Base-by-base conservation (phyloP, 2,113 vertebrate species). In the Uropsilus gracilis region DNA sequence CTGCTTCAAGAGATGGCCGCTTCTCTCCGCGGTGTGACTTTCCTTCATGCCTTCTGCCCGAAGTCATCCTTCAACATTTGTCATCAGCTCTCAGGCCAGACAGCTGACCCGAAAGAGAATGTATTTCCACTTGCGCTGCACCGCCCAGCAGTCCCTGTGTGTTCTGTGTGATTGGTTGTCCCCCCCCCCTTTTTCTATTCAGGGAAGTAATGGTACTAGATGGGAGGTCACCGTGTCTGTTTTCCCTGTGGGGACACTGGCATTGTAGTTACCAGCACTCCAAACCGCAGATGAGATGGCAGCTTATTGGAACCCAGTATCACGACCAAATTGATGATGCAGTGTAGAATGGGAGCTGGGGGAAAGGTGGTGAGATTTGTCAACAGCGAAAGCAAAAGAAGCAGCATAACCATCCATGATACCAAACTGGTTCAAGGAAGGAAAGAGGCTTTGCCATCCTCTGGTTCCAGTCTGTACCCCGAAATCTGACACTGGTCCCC, bases 51-150 rank as follows among this genome's bases (percentile, higher is more conserved):
- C 71, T 71, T 81, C 95, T 75, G 96, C 95, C 97, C 95, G 96
- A 98, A 96, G 95, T 91, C 87, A 34, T 48, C 96, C 92, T 44
- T 53, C 34, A 0, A 13, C 91, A 71, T 95, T 64, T 73, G 94
- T 96, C 57, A 94, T 96, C 93, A 48, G 72, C 72, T 26, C 53
- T 88, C 92, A 57, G 92, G 80, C 82, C 77, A 80, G 24, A 89
- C 30, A 30, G 44, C 85, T 95, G 93, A 91, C 73, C 91, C 13
- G 20, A 80, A 82, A 95, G 83, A 94, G 88, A 91, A 95, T 57
- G 6, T 95, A 80, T 96, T 88, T 89, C 89, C 83, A 5, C 53
- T 63, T 50, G 77, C 0, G 0, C 93, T 17, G 55, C 88, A 48
- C 81, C 50, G 1, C 83, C 46, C 78, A 73, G 94, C 94, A 64